These are phyloP conservation scores for Trichonephila clavata DNA, from an alignment of 1,140 invertebrate genomes.

Conservation along the genomic window DNA sequence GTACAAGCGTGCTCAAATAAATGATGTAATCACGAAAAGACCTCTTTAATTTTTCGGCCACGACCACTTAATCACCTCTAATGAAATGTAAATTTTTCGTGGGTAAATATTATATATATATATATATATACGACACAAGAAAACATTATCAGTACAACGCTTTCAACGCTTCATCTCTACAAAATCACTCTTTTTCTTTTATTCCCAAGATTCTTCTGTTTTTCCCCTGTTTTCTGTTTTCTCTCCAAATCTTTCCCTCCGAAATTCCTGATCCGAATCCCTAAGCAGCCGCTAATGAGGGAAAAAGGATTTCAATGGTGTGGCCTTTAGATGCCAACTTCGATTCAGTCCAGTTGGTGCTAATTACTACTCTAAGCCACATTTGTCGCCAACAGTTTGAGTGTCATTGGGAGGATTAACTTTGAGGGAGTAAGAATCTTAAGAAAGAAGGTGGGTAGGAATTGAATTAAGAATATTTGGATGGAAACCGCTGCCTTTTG, in stretches of 20 bases:
- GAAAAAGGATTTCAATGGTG: background rate
- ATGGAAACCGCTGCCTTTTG: too few relatives aligned
- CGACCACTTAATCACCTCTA: too few relatives aligned
- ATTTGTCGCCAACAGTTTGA: background rate
- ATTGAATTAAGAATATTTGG: too few relatives aligned
- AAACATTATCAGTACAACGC: background rate
- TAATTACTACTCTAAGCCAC: slow-evolving; percentile 8
- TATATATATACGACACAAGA: background rate
- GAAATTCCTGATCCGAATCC: background rate
- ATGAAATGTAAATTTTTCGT: too few relatives aligned
- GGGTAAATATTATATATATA: too few relatives aligned
- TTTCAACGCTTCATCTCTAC: too few relatives aligned
- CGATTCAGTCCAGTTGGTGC: background rate
- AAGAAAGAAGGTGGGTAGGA: background rate
- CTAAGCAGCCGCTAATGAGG: background rate
- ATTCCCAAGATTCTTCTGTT: background rate
- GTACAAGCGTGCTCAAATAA: too few relatives aligned
- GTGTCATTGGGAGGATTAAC: background rate
- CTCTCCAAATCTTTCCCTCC: background rate
- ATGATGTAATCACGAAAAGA: too few relatives aligned
- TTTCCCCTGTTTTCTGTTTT: too few relatives aligned
- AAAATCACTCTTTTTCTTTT: background rate
- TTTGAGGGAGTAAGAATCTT: background rate
- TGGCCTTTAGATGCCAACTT: background rate
- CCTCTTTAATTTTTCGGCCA: too few relatives aligned